Evolutionary conservation across 1,140 invertebrate species (phyloP).

Genomic region (Aphaenogaster ashmeadi): DNA sequence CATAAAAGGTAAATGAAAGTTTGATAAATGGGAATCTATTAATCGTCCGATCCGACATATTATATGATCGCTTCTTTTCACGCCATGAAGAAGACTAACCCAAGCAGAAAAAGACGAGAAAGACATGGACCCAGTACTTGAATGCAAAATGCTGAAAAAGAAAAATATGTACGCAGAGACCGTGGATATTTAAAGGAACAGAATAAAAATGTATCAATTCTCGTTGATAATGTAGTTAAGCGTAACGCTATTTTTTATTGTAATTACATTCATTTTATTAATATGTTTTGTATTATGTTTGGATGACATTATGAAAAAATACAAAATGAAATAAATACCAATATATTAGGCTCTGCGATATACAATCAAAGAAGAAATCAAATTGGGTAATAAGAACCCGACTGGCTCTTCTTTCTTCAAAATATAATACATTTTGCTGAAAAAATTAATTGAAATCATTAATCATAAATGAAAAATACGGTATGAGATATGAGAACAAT

Average conservation of each 20-base stretch:
- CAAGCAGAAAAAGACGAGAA: not conserved
- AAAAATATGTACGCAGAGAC: not conserved
- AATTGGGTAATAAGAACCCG: not conserved
- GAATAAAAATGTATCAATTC: conserved; percentile 2
- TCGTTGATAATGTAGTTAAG: not conserved
- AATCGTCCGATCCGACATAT: not conserved
- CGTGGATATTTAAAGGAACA: not conserved
- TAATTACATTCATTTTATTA: conserved; percentile 7
- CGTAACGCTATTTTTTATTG: not conserved
- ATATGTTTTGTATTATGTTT: not conserved
- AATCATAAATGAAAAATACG: not conserved
- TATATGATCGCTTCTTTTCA: not conserved
- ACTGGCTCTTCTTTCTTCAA: not conserved
- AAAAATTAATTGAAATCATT: not conserved
- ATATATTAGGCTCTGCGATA: not conserved
- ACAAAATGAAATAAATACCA: not conserved
- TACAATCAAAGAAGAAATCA: not conserved
- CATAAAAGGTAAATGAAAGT: conserved; percentile 15
- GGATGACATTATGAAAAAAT: not conserved
- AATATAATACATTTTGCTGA: not conserved
- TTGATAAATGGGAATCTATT: conserved; percentile 15
- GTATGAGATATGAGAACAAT: not conserved
- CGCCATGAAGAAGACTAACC: not conserved
- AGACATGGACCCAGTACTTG: not conserved
- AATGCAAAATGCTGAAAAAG: not conserved